These are phyloP conservation scores for Stegodyphus dumicola DNA, from an alignment of 1,140 invertebrate species.

Conservation along the genomic window DNA sequence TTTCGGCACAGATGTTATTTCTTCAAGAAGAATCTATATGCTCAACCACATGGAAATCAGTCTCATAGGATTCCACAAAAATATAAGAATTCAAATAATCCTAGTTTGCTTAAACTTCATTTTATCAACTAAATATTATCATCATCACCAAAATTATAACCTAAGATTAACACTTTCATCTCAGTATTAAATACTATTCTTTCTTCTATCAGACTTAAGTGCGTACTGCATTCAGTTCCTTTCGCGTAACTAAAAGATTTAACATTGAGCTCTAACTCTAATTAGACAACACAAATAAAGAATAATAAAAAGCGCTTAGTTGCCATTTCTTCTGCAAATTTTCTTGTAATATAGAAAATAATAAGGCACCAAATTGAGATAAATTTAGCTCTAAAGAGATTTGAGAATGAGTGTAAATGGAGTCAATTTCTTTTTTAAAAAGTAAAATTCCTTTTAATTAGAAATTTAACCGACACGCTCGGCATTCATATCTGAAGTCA, in stretches of 20 bases:
- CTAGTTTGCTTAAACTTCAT: no score
- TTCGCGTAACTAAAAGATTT: no score
- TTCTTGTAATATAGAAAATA: neutral
- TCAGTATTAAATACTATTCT: no score
- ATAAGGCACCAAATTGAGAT: no score
- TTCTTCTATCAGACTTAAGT: neutral
- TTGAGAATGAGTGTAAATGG: constrained; percentile 17
- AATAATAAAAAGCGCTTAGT: constrained; percentile 37
- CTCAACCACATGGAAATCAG: neutral
- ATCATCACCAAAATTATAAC: no score
- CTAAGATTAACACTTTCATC: no score
- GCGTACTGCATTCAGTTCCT: no score
- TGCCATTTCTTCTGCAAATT: constrained; percentile 18
- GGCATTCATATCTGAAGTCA: no score
- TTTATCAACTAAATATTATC: no score
- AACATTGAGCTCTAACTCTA: constrained; percentile 3
- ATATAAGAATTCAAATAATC: no score
- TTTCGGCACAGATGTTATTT: neutral
- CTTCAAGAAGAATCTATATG: neutral
- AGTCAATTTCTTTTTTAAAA: neutral
- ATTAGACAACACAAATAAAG: constrained; percentile 19
- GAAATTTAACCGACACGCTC: neutral
- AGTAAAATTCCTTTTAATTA: neutral
- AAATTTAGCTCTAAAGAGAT: no score
- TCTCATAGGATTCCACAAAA: no score